Base-by-base conservation (phyloP, 2,113 vertebrate genomes). In the Perca schrenkii region DNA sequence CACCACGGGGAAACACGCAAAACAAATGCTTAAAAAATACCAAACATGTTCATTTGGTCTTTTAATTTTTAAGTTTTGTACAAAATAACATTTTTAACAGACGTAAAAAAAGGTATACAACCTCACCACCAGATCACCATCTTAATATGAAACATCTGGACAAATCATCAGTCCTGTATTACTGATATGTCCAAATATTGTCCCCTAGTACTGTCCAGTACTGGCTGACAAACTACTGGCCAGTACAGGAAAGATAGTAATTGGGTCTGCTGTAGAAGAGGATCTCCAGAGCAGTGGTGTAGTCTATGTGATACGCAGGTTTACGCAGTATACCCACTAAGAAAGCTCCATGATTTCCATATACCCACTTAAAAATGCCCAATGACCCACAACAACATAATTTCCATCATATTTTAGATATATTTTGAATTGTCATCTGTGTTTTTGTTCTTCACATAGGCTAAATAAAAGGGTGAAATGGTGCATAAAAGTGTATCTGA, bases 21-120 rank as follows among this genome's bases (percentile, higher is more conserved):
- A 63, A 82, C 40, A 4, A 53, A 58, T 4, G 21, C 1, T 58
- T 65, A 10, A 65, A 67, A 65, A 58, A 57, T 15, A 25, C n/a
- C 2, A 50, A 10, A 61, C 12, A 16, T 0, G 5, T 77, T 76
- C 8, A 47, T 80, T 67, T 67, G 4, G 10, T 58, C 8, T 78
- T 83, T 71, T 43, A 67, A 52, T 54, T 43, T 28, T 25, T 25
- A 25, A 25, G 40, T 57, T 61, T 21, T 53, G 19, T 74, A 76
- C 7, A 88, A 88, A 91, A 68, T 17, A 70, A 67, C 2, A 56
- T 50, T 3, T 43, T 8, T 58, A 83, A 74, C 16, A 12, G 74
- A 25, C 1, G 40, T 22, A 36, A 28, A 46, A 31, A 43, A 53
- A 70, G 19, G 47, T 36, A 1, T 36, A n/a, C 17, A 54, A 15